Percentiles rank a stretch among this genome's conserved stretches.
Conservation (phyloP, 2,888 invertebrate genomes). For the Quadriops clusia region DNA sequence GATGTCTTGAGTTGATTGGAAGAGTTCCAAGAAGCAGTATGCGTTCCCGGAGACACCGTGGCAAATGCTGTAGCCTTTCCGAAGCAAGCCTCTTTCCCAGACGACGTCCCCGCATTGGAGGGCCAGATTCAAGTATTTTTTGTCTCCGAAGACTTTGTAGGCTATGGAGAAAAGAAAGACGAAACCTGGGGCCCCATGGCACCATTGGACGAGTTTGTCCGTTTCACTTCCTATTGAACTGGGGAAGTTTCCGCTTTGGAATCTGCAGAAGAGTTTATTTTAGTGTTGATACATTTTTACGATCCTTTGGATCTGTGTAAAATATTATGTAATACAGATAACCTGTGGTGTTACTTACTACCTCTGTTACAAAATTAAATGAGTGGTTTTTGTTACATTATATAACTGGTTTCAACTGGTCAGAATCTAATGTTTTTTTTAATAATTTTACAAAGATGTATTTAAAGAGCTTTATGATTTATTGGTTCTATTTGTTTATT, state of each 20-base stretch:
- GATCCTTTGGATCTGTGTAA: too few relatives aligned
- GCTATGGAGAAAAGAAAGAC: constrained; percentile 58
- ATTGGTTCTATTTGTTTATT: too few relatives aligned
- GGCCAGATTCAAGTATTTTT: constrained; percentile 57
- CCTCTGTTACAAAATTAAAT: too few relatives aligned
- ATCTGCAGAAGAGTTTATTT: constrained; percentile 28
- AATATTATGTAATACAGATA: too few relatives aligned
- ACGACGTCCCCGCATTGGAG: constrained; percentile 60
- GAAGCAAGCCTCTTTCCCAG: constrained; percentile 69
- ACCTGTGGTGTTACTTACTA: too few relatives aligned
- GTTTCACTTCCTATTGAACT: constrained; percentile 58
- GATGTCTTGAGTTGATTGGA: constrained; percentile 63
- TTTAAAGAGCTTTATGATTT: too few relatives aligned
- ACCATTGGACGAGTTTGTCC: constrained; percentile 83
- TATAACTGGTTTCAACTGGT: too few relatives aligned
- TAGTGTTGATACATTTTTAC: too few relatives aligned
- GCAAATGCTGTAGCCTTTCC: constrained; percentile 78
- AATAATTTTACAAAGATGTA: too few relatives aligned
- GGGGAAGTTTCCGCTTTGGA: constrained; percentile 59
- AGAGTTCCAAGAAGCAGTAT: constrained; percentile 68
- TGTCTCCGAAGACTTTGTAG: constrained; percentile 53
- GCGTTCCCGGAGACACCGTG: constrained; percentile 85
- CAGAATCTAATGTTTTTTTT: too few relatives aligned
- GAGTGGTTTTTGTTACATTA: too few relatives aligned
- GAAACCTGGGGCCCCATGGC: constrained; percentile 88